Base-by-base conservation (phyloP, 92 coral and sea anemone genomes). In the Metridium senile region DNA sequence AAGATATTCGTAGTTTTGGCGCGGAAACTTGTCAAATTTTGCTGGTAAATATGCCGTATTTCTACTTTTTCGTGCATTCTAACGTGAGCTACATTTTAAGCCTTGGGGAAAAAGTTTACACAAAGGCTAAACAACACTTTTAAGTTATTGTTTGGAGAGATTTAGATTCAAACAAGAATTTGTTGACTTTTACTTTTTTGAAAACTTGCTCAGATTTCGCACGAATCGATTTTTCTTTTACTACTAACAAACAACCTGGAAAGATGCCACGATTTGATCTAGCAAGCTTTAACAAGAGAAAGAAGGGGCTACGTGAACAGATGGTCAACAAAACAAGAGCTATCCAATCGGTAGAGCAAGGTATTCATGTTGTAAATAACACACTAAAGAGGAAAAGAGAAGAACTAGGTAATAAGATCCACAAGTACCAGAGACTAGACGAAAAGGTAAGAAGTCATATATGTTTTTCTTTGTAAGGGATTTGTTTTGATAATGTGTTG, bases 391-490 rank as follows among this genome's bases (percentile, higher is more conserved):
- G 52, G 72, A 67, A 67, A n/a, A 33, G 52, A n/a, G 58, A 17
- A 35, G 75, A 75, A 13, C 26, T 54, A 4, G 61, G 17, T 54
- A 19, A 19, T 9, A 54, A 54, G 61, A n/a, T 22, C 26, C 61
- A 54, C 23, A 54, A 54, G 23, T 54, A 74, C 53, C 70, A 59
- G 17, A 67, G 58, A 75, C 54, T 75, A 9, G 49, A 59, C 67
- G 69, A 62, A 9, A 75, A 62, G 79, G 79, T 74, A 59, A 51
- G 22, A 2, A 39, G 13, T 39, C 13, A 39, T 39, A 4, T 13
- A 39, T 39, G 49, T 39, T 39, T 39, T 39, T 13, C 49, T 39
- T n/a, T n/a, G n/a, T n/a, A n/a, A n/a, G n/a, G n/a, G 49, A 39
- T 13, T 39, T 4, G 6, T 39, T 39, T 39, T 39, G 49, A 39